A percentile compares a stretch with the other conserved stretches of the same genome.
Conservation (phyloP, 2,113 vertebrate species). For the Urocolius indicus region DNA sequence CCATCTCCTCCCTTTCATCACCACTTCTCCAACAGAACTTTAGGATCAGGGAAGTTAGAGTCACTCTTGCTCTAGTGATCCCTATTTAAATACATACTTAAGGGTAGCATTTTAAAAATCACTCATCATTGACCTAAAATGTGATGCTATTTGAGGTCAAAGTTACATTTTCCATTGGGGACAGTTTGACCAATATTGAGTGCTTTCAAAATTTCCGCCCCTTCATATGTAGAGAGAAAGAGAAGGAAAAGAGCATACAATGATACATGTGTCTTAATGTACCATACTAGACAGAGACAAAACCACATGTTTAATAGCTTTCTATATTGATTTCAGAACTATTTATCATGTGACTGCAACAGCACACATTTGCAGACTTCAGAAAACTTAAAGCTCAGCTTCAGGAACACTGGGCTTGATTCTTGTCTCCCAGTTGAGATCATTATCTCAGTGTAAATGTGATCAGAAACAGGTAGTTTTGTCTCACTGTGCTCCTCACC, state of each 20-base stretch:
- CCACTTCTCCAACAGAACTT: not conserved
- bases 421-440: not conserved
- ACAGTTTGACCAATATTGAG: slow-evolving; percentile 24
- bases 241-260: not conserved
- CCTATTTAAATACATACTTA: slow-evolving; percentile 28
- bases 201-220: slow-evolving; percentile 1
- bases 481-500: not conserved
- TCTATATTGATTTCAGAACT: slow-evolving; percentile 58
- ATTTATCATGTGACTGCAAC: slow-evolving; percentile 21
- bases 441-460: not conserved
- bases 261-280: slow-evolving; percentile 43
- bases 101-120: slow-evolving; percentile 37
- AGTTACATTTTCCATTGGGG: slow-evolving; percentile 28
- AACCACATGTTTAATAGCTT: slow-evolving; percentile 64
- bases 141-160: slow-evolving; percentile 45
- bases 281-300: slow-evolving; percentile 44
- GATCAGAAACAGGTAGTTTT: not conserved
- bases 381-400: not conserved
- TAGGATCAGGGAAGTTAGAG: not conserved
- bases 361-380: not conserved
- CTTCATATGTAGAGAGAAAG: not conserved
- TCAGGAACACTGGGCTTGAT: not conserved
- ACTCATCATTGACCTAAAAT: slow-evolving; percentile 43
- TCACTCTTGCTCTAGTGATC: not conserved
- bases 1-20: not conserved